Conservation (phyloP, 2,797 vertebrate species). For the Enteromius unitaeniatus region DNA sequence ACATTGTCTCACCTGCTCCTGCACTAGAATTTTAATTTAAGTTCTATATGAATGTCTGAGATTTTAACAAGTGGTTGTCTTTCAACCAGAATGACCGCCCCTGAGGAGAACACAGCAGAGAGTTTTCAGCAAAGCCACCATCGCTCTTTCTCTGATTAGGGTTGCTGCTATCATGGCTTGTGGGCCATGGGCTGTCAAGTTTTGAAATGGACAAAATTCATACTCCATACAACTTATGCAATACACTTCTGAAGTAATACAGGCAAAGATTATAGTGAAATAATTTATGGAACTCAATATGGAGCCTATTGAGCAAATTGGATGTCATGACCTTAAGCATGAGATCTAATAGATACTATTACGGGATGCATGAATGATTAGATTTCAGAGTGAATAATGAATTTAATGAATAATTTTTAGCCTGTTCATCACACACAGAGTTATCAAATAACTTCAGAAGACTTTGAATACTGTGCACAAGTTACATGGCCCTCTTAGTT, state of each 20-base stretch:
- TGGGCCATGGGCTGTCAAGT: neutral
- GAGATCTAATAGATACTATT: neutral
- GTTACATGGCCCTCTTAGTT: neutral
- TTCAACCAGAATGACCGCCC: constrained; percentile 12
- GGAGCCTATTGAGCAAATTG: neutral
- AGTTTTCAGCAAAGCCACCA: constrained; percentile 21
- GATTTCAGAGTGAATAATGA: neutral
- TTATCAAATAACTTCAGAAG: neutral
- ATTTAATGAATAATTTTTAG: neutral
- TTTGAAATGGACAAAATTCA: neutral
- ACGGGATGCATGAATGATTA: neutral
- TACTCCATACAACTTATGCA: too few relatives aligned
- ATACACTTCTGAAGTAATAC: neutral
- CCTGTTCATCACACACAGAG: neutral
- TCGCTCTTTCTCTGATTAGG: neutral
- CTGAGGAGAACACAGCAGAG: constrained; percentile 25
- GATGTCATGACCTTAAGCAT: neutral
- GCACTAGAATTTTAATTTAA: constrained; percentile 41
- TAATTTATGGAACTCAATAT: neutral
- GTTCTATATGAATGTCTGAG: constrained; percentile 12
- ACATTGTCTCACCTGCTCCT: constrained; percentile 44
- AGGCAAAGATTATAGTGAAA: neutral
- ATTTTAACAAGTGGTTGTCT: constrained; percentile 17
- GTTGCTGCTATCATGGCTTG: neutral
- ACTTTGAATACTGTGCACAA: neutral